Base-by-base conservation (phyloP, 1,140 invertebrate species). In the Colletes gigas region DNA sequence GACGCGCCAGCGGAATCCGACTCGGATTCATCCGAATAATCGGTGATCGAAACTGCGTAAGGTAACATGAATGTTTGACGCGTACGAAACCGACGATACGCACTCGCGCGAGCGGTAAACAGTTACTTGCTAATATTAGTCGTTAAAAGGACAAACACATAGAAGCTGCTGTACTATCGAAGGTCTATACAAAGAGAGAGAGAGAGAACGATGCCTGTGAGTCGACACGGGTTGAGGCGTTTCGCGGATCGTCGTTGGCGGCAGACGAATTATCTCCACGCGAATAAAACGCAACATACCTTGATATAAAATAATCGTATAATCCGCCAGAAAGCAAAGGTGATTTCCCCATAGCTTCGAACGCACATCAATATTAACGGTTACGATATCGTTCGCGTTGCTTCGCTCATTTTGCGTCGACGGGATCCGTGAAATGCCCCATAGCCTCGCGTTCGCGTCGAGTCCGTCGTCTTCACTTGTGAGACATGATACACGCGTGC, bases 11-110 rank as follows among this genome's bases (percentile, higher is more conserved):
- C 88, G 1, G 89, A 90, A 1, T 91, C 90, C 5, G 92, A 93
- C 47, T 93, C 91, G 17, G 92, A 93, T 71, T 93, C 92, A 8
- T 90, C 91, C 50, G 90, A 92, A 3, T 92, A 91, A 88, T 65
- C 4, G 8, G 3, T 30, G 39, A 30, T 2, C 14, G 21, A 41
- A 77, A 17, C 12, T 44, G 44, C 30, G 57, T 72, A 41, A 74
- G 74, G 70, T 84, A 83, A 74, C 54, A 55, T 65, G 30, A 30
- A 30, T 17, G 57, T 17, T 78, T 70, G 76, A 55, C 44, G 67
- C 12, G 30, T 72, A 77, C 12, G 52, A 52, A 59, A 39, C 39
- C 69, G 66, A 77, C 41, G 17, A 44, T 14, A 72, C 50, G 30
- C 9, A 39, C 79, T 79, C 68, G 68, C 7, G 54, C 41, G 69